Evolutionary conservation across 2,113 vertebrate genomes (phyloP), one percentile per base, ranked within the genome.

Genomic region (Phalacrocorax brasilianus): DNA sequence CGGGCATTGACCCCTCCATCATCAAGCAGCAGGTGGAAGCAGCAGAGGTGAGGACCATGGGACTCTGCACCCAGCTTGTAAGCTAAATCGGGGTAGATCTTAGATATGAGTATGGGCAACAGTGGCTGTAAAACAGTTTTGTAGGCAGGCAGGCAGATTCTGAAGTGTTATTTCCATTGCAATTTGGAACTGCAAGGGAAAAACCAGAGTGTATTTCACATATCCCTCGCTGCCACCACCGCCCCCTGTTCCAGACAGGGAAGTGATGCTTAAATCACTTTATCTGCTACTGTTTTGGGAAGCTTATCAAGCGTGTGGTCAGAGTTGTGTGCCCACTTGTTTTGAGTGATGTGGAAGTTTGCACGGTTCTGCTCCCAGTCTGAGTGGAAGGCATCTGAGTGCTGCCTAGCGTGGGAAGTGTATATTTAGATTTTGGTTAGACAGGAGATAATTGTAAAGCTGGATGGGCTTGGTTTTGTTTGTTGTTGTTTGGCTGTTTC

Each of bases 1-100:
- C 99, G 1, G 99, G 99, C n/a, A 99, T 99, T 40, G 99, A 99
- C 96, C 99, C 99, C 3, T 99, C 99, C 35, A 99, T 99, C 98
- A 99, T 99, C 98, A 99, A 99, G 86, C 99, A 99, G 89, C 99
- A 99, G 95, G 99, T 99, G 30, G 99, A 99, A 93, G 99, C 99
- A 2, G 99, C 99, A 20, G 99, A 99, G 99, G 99, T 99, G 94
- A 87, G 91, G 33, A 50, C 50, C 16, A 0, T 2, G 42, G 33
- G 18, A 13, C 47, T 10, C 12, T 3, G n/a, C n/a, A 23, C 49
- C 15, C 80, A 45, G 14, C 22, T 56, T 40, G 5, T 56, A 14
- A 52, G 35, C 49, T 27, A 2, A 30, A 23, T 0, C 47, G 71
- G 49, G 78, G 17, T 24, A 20, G 47, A 11, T 53, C 24, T 61